Percentiles rank a stretch among this genome's conserved stretches.
Conservation (phyloP, 2,113 vertebrate genomes). For the Cyprinodon variegatus region DNA sequence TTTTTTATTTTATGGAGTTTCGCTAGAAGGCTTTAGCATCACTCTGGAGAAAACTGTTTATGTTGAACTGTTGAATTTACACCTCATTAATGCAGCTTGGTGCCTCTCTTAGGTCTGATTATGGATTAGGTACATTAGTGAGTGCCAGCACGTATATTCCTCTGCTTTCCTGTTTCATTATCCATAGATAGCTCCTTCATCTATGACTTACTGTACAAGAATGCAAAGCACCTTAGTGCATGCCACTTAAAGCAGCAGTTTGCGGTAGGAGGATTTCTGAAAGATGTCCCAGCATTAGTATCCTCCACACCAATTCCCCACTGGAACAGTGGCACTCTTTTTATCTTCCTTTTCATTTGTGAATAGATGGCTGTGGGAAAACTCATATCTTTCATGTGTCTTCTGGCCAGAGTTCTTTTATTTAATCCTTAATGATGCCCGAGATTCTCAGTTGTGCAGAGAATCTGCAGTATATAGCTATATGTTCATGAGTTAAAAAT, state of each 20-base stretch:
- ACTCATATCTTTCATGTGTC: conserved; percentile 17
- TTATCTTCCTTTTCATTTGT: conserved; percentile 38
- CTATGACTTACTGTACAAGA: conserved; percentile 51
- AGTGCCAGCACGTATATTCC: conserved; percentile 59
- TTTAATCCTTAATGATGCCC: conserved; percentile 27
- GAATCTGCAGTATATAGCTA: conserved; percentile 10
- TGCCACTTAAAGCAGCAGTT: conserved; percentile 16
- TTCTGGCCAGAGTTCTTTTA: conserved; percentile 16
- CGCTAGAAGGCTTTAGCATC: conserved; percentile 40
- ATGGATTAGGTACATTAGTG: conserved; percentile 66
- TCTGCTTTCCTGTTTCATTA: conserved; percentile 58
- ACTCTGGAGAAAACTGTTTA: conserved; percentile 54
- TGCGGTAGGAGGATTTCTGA: conserved; percentile 8
- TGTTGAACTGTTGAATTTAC: conserved; percentile 68
- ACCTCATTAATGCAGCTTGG: conserved; percentile 70
- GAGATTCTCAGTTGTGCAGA: conserved; percentile 15
- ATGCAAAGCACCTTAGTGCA: conserved; percentile 20
- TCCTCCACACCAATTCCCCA: conserved; percentile 5
- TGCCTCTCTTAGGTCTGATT: conserved; percentile 72
- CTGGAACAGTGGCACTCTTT: conserved; percentile 12
- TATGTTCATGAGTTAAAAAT: conserved; percentile 2
- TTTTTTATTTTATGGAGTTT: conserved; percentile 22
- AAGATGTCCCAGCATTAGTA: conserved; percentile 9
- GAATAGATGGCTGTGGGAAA: conserved; percentile 30
- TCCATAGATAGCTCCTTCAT: conserved; percentile 45